phyloP scores from a whole-genome alignment of 2,113 vertebrate genomes.

The Daubentonia madagascariensis region DNA sequence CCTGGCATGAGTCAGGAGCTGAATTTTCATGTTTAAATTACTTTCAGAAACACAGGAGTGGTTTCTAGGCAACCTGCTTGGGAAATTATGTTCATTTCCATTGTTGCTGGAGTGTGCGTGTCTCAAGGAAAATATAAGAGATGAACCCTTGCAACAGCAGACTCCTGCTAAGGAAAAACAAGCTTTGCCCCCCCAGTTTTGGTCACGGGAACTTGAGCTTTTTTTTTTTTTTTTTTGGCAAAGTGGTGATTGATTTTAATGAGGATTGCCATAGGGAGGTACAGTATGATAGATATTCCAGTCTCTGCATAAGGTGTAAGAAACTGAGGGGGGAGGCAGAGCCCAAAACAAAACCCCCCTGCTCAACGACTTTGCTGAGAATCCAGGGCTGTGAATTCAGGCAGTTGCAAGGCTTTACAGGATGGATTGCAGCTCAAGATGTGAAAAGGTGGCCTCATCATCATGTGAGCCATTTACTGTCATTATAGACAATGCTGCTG shows the following conservation, averaged over 20 bases:
- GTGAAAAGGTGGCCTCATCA: slow-evolving; percentile 9
- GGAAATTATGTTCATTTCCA: slow-evolving; percentile 63
- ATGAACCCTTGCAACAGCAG: not conserved
- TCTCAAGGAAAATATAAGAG: not conserved
- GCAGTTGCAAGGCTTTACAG: not conserved
- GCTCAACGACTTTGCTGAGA: not conserved
- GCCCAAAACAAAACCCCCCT: not conserved
- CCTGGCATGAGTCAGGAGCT: slow-evolving; percentile 64
- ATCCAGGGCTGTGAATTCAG: not conserved
- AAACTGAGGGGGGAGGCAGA: not conserved
- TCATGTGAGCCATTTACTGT: not conserved
- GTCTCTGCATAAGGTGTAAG: not conserved
- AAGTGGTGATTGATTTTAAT: not conserved
- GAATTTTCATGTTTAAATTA: slow-evolving; percentile 70
- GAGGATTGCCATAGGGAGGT: not conserved
- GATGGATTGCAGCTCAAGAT: not conserved
- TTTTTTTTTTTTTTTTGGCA: not conserved
- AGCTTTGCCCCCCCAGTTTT: not conserved
- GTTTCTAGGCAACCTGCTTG: slow-evolving; percentile 75
- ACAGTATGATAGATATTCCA: not conserved
- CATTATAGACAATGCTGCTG: slow-evolving; percentile 1
- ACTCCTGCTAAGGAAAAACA: not conserved
- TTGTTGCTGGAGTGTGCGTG: slow-evolving; percentile 1
- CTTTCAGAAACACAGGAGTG: slow-evolving; percentile 63
- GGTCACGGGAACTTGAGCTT: not conserved